Percentiles rank a stretch among this genome's conserved stretches.
Evolutionary conservation across 2,888 invertebrate species (phyloP).

Genomic region (Leptinotarsa rubiginosa): DNA sequence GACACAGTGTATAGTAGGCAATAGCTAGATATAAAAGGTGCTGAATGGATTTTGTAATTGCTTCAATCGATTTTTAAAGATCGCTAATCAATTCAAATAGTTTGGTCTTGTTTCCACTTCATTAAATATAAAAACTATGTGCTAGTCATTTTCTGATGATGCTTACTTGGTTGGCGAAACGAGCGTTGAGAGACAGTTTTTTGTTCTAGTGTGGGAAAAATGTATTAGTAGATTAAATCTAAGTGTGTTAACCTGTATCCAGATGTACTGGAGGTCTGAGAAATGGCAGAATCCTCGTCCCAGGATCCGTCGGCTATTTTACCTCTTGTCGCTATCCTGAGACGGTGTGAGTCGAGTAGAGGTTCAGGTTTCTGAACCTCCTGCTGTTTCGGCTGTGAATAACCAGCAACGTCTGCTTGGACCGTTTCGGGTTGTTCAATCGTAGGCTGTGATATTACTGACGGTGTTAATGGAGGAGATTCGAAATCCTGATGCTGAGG

Average conservation of each 20-base stretch:
- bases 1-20: no score
- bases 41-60: no score
- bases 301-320: constrained; percentile 77
- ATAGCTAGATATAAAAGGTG: no score
- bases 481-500: constrained; percentile 47
- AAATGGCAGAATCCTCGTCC: constrained; percentile 80
- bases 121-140: no score
- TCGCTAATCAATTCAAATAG: no score
- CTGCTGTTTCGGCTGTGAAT: constrained; percentile 23
- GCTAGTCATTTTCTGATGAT: no score
- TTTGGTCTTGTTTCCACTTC: no score
- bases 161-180: no score
- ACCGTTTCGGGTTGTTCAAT: constrained; percentile 46
- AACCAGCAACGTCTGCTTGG: constrained; percentile 30
- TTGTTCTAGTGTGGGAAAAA: no score
- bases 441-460: constrained; percentile 23
- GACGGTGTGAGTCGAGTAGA: constrained; percentile 58
- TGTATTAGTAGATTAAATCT: neutral
- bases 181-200: no score
- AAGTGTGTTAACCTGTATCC: constrained; percentile 71
- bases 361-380: constrained; percentile 34
- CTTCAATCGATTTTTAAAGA: no score
- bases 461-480: constrained; percentile 54
- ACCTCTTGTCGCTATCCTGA: constrained; percentile 61
- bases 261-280: constrained; percentile 88